Evolutionary conservation across 2,113 vertebrate genomes (phyloP).

Genomic region (Macquaria australasica): DNA sequence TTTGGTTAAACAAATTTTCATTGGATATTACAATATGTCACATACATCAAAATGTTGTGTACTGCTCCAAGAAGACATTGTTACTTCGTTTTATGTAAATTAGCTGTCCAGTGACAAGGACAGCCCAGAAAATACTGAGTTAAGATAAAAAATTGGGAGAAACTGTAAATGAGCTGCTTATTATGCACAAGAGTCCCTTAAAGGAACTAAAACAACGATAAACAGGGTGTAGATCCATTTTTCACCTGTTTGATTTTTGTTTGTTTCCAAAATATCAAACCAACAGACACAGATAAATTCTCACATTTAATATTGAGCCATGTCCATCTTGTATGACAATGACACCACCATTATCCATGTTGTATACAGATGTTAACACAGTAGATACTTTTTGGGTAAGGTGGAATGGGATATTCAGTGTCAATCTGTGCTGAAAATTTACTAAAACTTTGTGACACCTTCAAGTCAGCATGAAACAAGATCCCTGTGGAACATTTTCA

Average conservation of each 20-base stretch:
- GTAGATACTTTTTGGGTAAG: neutral
- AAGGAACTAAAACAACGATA: neutral
- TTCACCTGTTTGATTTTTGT: neutral
- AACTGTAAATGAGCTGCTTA: neutral
- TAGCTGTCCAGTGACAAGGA: neutral
- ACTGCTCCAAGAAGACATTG: neutral
- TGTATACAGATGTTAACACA: neutral
- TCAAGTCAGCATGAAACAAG: neutral
- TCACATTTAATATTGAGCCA: neutral
- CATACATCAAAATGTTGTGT: neutral
- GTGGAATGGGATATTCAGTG: neutral
- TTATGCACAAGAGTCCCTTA: neutral
- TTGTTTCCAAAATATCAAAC: neutral
- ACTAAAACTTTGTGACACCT: neutral
- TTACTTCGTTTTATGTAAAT: neutral
- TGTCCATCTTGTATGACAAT: neutral
- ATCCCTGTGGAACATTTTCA: constrained; percentile 16
- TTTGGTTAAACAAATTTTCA: neutral
- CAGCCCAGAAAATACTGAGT: neutral
- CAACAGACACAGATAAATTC: neutral
- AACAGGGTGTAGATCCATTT: neutral
- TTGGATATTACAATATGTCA: neutral
- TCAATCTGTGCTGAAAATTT: neutral
- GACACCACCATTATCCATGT: neutral
- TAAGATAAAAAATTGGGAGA: neutral